Base-by-base conservation (phyloP, 1,140 invertebrate species). In the Calosoma granatense region DNA sequence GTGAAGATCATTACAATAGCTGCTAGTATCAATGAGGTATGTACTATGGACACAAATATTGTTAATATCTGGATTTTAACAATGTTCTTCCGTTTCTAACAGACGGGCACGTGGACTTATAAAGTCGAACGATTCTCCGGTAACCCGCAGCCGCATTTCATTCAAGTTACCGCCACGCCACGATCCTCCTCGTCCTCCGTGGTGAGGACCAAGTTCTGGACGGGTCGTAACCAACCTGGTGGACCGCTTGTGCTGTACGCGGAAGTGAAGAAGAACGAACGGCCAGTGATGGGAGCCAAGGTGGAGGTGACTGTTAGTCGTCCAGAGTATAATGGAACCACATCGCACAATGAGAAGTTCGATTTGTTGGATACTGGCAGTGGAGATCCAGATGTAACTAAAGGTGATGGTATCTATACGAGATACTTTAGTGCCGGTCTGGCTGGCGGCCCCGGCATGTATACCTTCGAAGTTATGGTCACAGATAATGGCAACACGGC, bases 351-450 rank as follows among this genome's bases (percentile, higher is more conserved):
- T 20, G 70, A 74, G 19, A 72, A 67, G 21, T 71, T 78, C 19
- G 73, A 76, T 57, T 68, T 84, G 1, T 66, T 80, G 22, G 82
- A 84, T 67, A 78, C 77, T 57, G 82, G 82, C 17, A 77, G 73
- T 65, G 80, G 80, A 63, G 83, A 83, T 70, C 80, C 82, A 1
- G 84, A 86, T 68, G 72, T 84, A 11, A 79, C 76, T 15, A 76
- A 76, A 69, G 76, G 77, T 6, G 84, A 86, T 67, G 83, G 84
- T 14, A 72, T 85, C 14, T 86, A 85, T 65, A 79, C 81, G 0
- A 70, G 79, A 53, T 84, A 82, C 61, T 81, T 82, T 59, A 79
- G 76, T 20, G 67, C 76, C n/a, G 68, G 67, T 21, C 14, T 30
- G 26, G 65, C 70, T 54, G 69, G 70, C 30, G 70, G 70, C 20